Base-by-base conservation (phyloP, 1,140 invertebrate species). In the Arctopsyche grandis region DNA sequence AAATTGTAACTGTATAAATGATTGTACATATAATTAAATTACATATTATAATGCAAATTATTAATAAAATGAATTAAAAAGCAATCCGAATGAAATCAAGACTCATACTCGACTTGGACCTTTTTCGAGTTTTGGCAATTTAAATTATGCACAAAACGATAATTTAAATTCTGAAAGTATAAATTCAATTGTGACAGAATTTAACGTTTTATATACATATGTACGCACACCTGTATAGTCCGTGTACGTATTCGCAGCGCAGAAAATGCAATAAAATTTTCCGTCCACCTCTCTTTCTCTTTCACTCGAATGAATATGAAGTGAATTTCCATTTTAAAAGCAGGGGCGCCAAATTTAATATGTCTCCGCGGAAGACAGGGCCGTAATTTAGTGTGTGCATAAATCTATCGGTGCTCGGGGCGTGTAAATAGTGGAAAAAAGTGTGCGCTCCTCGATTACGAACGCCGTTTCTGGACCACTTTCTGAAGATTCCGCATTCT, bases 361-460 rank as follows among this genome's bases (percentile, higher is more conserved):
- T 73, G 38, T 44, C 69, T 44, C 38, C 26, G 16, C 63, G 16
- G 63, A 66, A 66, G 63, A 66, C 63, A 66, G 63, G 63, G 63
- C 19, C 63, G 73, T 60, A 75, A 75, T 75, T 75, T 75, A 75
- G 48, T 60, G 52, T 12, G 73, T n/a, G 73, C 73, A 75, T 75
- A 75, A 75, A 75, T 75, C 73, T 60, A 75, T 75, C 43, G 48
- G 29, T 26, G 63, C 63, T 24, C 12, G 1, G 16, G 12, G 7
- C 56, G 66, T 16, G 48, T 75, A 75, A 75, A 75, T 75, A 75
- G 73, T 58, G 48, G 3, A 75, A 74, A 73, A 75, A 46, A 73
- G 43, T 24, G 48, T 43, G 75, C 52, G 56, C 22, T 66, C 66
- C 73, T 79, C 77, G 66, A 79, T 79, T 73, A 78, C 63, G 44